phyloP scores from a whole-genome alignment of 2,888 invertebrate genomes.

The Drosophila paracracens region DNA sequence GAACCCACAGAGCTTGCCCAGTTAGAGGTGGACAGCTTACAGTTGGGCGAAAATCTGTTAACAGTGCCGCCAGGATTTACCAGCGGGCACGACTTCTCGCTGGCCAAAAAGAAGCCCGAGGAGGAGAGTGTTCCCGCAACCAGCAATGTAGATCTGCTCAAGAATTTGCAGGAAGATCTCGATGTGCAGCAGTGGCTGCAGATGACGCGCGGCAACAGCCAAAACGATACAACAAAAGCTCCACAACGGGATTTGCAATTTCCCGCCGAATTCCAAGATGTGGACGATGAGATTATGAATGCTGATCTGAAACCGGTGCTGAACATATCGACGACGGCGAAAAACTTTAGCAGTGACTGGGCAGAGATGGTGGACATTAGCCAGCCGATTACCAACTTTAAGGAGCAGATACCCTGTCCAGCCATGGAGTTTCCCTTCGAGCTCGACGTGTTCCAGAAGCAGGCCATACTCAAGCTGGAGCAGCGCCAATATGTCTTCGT shows the following conservation, averaged over 20 bases:
- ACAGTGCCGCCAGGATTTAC: constrained; percentile 89
- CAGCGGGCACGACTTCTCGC: constrained; percentile 86
- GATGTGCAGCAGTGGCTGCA: constrained; percentile 83
- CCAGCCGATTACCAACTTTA: constrained; percentile 92
- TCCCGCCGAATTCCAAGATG: constrained; percentile 72
- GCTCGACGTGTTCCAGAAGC: constrained; percentile 98
- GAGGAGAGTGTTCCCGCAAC: constrained; percentile 33
- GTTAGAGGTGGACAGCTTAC: constrained; percentile 83
- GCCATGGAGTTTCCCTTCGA: constrained; percentile 96
- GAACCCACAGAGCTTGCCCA: constrained; percentile 86
- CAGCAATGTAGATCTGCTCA: constrained; percentile 80
- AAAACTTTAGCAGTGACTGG: constrained; percentile 88
- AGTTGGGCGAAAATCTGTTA: constrained; percentile 84
- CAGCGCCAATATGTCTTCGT: constrained; percentile 98
- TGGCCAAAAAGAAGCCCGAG: neutral
- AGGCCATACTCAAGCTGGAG: constrained; percentile 97
- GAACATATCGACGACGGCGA: constrained; percentile 87
- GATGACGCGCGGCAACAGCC: constrained; percentile 61
- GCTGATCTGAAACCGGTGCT: constrained; percentile 87
- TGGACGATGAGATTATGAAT: constrained; percentile 82
- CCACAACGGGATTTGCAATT: constrained; percentile 28
- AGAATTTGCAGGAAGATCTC: constrained; percentile 80
- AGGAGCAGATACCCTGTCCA: constrained; percentile 92
- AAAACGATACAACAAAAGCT: neutral
- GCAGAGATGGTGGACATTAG: constrained; percentile 94